A percentile compares a stretch with the other conserved stretches of the same genome.
Conservation (phyloP, 2,888 invertebrate genomes). For the Dilophus febrilis region DNA sequence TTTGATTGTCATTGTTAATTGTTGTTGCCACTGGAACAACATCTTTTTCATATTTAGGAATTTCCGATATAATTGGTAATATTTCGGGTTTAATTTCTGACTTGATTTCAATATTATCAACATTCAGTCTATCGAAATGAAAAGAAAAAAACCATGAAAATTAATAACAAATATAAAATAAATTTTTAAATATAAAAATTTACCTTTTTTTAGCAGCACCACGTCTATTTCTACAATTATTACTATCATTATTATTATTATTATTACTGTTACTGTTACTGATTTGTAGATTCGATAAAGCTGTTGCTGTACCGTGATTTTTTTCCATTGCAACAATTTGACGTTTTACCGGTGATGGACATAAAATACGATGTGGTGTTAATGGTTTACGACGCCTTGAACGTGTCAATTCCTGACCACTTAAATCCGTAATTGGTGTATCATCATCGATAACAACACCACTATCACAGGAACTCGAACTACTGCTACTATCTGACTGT, state of each 20-base stretch:
- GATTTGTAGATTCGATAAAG: not conserved
- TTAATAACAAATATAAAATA: not conserved
- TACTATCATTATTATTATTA: no score
- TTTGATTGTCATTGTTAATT: no score
- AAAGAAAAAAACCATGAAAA: not conserved
- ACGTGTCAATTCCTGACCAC: slow-evolving; percentile 2
- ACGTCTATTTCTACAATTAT: not conserved
- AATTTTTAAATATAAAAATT: no score
- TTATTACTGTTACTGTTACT: no score
- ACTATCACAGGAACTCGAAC: slow-evolving; percentile 31
- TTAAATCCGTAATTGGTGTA: slow-evolving; percentile 1
- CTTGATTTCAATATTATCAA: slow-evolving; percentile 9
- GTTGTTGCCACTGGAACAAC: not conserved
- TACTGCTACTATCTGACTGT: slow-evolving; percentile 25
- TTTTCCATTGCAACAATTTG: slow-evolving; percentile 12
- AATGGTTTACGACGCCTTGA: slow-evolving; percentile 23
- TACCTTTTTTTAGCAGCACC: not conserved
- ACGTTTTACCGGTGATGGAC: slow-evolving; percentile 26
- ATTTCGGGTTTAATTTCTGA: no score
- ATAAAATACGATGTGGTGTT: slow-evolving; percentile 43
- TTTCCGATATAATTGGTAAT: slow-evolving; percentile 8
- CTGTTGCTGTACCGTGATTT: slow-evolving; percentile 2
- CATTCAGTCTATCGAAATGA: slow-evolving; percentile 10
- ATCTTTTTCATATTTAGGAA: slow-evolving; percentile 3
- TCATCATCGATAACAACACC: slow-evolving; percentile 23